A percentile compares a stretch with the other conserved stretches of the same genome.
Evolutionary conservation across 2,888 invertebrate genomes (phyloP).

Genomic region (Liodrosophila aerea): DNA sequence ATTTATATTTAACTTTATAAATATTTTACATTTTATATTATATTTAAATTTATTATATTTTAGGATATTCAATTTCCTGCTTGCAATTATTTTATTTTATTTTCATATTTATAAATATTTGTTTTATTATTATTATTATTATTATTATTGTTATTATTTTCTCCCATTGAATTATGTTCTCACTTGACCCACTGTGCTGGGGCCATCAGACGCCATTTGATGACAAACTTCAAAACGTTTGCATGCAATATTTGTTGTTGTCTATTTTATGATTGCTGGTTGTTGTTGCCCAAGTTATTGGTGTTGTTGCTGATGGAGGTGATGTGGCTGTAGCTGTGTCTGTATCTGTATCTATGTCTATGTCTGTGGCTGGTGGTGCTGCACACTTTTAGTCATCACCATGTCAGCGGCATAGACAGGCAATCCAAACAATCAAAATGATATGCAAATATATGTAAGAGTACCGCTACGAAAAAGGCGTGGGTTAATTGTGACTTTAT

Average conservation of each 20-base stretch:
- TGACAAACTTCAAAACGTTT: conserved; percentile 73
- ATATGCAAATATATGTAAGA: conserved; percentile 80
- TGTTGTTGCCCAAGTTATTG: conserved; percentile 40
- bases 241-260: conserved; percentile 71
- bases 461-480: conserved; percentile 80
- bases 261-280: conserved; percentile 54
- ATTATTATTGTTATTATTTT: neutral
- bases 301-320: conserved; percentile 41
- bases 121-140: no score
- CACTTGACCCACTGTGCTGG: conserved; percentile 38
- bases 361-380: conserved; percentile 39
- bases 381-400: conserved; percentile 76
- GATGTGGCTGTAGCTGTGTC: conserved; percentile 24
- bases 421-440: conserved; percentile 74
- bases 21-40: no score
- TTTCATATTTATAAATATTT: neutral
- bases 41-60: neutral
- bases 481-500: conserved; percentile 81
- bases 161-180: no score
- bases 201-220: conserved; percentile 67
- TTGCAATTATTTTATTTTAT: neutral
- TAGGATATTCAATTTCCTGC: neutral
- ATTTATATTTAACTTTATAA: no score
- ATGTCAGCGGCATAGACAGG: conserved; percentile 57
- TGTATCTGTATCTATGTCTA: conserved; percentile 13